These are phyloP conservation scores for Polyodon spathula DNA, from an alignment of 2,113 vertebrate genomes.

Conservation along the genomic window DNA sequence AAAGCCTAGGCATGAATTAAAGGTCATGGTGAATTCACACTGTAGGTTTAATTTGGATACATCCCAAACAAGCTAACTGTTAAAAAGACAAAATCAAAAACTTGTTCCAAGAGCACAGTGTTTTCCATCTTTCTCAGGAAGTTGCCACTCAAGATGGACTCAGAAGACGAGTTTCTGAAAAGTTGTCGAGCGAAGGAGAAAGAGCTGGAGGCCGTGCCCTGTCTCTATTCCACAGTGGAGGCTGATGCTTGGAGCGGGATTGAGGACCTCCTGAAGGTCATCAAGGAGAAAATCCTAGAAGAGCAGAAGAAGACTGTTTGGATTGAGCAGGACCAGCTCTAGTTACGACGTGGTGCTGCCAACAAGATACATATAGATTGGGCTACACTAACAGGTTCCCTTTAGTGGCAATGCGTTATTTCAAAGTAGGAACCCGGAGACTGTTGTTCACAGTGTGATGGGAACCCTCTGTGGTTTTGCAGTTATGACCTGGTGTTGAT, in stretches of 20 bases:
- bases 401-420: no score
- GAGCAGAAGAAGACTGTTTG: constrained; percentile 88
- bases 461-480: no score
- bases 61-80: not conserved
- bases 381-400: no score
- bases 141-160: constrained; percentile 67
- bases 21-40: constrained; percentile 5
- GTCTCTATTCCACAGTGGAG: constrained; percentile 80
- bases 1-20: constrained; percentile 3
- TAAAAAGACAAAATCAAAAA: no score
- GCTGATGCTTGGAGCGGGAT: constrained; percentile 72
- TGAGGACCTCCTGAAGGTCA: constrained; percentile 75
- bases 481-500: no score
- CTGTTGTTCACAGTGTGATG: no score
- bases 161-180: constrained; percentile 82
- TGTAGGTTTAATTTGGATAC: not conserved
- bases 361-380: no score
- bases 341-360: constrained; percentile 21
- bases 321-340: constrained; percentile 85
- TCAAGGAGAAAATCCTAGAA: constrained; percentile 82
- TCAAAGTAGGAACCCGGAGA: no score
- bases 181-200: constrained; percentile 77
- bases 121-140: constrained; percentile 56
- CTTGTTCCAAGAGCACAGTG: no score
- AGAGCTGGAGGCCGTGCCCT: constrained; percentile 81